A percentile compares a stretch with the other conserved stretches of the same genome.
Conservation (phyloP, 2,797 vertebrate genomes). For the Chaunax sp. region DNA sequence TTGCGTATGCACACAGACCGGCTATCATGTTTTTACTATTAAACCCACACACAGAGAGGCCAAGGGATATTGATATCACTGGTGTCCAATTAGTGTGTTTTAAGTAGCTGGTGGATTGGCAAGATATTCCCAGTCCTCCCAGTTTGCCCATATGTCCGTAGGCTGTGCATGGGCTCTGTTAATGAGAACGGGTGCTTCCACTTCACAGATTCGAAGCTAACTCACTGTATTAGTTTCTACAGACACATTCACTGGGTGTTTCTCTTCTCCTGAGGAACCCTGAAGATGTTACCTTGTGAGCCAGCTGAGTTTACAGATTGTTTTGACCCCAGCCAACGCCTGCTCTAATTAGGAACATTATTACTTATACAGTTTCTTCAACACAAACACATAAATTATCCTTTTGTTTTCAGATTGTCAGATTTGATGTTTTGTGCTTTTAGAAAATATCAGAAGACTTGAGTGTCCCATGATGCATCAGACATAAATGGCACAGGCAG, state of each 20-base stretch:
- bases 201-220: slow-evolving; percentile 41
- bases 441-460: too few relatives aligned
- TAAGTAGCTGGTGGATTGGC: slow-evolving; percentile 74
- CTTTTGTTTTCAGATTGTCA: too few relatives aligned
- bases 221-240: neutral
- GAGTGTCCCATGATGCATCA: too few relatives aligned
- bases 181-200: slow-evolving; percentile 81
- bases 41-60: slow-evolving; percentile 36
- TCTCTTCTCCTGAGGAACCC: slow-evolving; percentile 2
- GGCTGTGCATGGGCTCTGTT: slow-evolving; percentile 76
- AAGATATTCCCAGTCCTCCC: slow-evolving; percentile 75
- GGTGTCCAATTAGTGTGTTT: slow-evolving; percentile 82
- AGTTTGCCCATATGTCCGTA: slow-evolving; percentile 79
- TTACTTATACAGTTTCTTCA: too few relatives aligned
- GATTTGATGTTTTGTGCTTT: too few relatives aligned
- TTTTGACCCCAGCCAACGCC: slow-evolving; percentile 51
- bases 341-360: slow-evolving; percentile 67
- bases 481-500: too few relatives aligned
- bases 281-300: slow-evolving; percentile 7
- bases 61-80: slow-evolving; percentile 46
- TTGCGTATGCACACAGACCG: neutral
- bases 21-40: slow-evolving; percentile 21
- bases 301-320: slow-evolving; percentile 52
- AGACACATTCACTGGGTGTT: neutral
- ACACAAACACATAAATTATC: slow-evolving; percentile 51